phyloP scores from a whole-genome alignment of 2,888 invertebrate species.

The Diarsia mendica region DNA sequence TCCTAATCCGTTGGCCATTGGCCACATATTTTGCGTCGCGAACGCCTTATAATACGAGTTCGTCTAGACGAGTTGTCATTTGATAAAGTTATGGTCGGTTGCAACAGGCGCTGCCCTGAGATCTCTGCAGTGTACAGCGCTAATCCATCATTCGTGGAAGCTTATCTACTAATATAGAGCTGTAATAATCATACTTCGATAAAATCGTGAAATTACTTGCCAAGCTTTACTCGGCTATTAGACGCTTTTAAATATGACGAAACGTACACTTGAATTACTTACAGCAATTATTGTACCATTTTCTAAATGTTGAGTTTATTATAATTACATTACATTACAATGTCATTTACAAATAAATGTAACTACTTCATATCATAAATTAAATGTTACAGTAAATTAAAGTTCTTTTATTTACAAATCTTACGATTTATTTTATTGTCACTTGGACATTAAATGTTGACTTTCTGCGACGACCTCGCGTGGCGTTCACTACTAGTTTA shows the following conservation, averaged over 20 bases:
- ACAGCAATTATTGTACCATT: conserved; percentile 18
- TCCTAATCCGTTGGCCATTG: conserved; percentile 44
- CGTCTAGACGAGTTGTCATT: conserved; percentile 58
- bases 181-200: conserved; percentile 45
- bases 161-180: conserved; percentile 48
- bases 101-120: conserved; percentile 37
- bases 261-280: conserved; percentile 25
- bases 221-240: conserved; percentile 19
- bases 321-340: neutral
- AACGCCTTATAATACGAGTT: conserved; percentile 42
- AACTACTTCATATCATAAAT: neutral
- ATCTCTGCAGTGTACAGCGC: conserved; percentile 1
- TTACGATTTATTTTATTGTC: conserved; percentile 16
- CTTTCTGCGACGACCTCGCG: conserved; percentile 43
- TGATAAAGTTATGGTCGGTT: conserved; percentile 50
- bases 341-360: conserved; percentile 10
- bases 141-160: conserved; percentile 58
- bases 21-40: conserved; percentile 39
- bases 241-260: conserved; percentile 43
- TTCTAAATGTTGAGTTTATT: conserved; percentile 20
- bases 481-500: conserved; percentile 12
- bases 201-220: conserved; percentile 52
- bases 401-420: conserved; percentile 11
- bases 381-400: conserved; percentile 4
- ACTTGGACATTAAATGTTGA: conserved; percentile 17